Base-by-base conservation (phyloP, 1,140 invertebrate species). In the Neomicropteryx cornuta region DNA sequence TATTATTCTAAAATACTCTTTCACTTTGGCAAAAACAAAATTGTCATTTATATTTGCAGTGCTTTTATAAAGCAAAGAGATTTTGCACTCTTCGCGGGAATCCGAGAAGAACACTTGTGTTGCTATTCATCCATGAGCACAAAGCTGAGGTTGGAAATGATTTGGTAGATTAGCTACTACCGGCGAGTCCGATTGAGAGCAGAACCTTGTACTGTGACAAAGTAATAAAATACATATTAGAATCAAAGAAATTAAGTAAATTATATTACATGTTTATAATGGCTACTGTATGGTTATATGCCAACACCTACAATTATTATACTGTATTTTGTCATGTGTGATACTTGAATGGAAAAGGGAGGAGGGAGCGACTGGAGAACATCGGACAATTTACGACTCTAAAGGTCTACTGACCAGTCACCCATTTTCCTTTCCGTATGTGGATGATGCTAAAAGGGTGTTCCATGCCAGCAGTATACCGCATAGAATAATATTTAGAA, bases 121-220 rank as follows among this genome's bases (percentile, higher is more conserved):
- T 17, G 1, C 38, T 45, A 42, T 38, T 46, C 47, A n/a, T 22
- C 30, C 46, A 38, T 51, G 47, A 41, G 50, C 56, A 49, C 71
- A 73, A 45, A 70, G 70, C 37, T 61, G 63, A 4, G 64, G 58
- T 40, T 68, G 64, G 55, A 73, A 61, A 21, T 72, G 49, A 31
- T 68, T 72, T 35, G 66, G 67, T 18, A 60, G 52, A 27, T 71
- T 71, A 1, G 70, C 60, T 8, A 73, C 57, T 5, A 77, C 63
- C 11, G 75, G 70, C 35, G 65, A 64, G 32, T 72, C 63, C 33
- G 65, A 47, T 41, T 71, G 66, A 3, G 75, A 72, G 48, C 75
- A 78, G 3, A 75, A 56, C 18, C 70, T 75, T 16, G 76, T 66
- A 27, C 71, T 73, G 46, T 51, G 71, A 60, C 52, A 51, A 50